Evolutionary conservation across 2,888 invertebrate species (phyloP), one percentile per base, ranked within the genome.

Genomic region (Eubasilissa splendida): DNA sequence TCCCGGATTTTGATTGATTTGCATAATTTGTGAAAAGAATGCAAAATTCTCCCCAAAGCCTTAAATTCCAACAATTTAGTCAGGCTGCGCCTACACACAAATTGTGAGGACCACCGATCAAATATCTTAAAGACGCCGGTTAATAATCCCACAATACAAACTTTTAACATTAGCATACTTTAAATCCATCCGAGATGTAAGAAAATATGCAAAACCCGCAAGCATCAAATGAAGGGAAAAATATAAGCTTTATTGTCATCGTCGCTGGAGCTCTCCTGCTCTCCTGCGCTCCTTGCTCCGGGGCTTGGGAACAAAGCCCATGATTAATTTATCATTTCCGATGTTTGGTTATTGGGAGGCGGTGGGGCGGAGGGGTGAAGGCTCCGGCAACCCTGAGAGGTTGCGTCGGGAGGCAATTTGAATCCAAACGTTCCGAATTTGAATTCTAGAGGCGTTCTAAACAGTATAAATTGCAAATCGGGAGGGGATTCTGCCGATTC

Each of bases 211-310:
- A 80, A 80, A 80, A 63, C 80, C 73, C 66, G 22, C 53, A 59
- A 56, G 80, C 80, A 68, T 11, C 76, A 59, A 59, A 59, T 70
- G 75, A 80, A 76, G 68, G 70, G 75, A 80, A 80, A 77, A 70
- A 80, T 80, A 80, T 80, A 80, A 80, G 80, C 80, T 80, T 80
- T 77, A 80, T 80, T 80, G 80, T 80, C 73, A 63, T 70, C 63
- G 58, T 65, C 76, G 73, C 68, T 56, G 76, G 50, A 76, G 74
- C 76, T 54, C 56, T 22, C 22, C 22, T 22, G 22, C 22, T 22
- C 22, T 22, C 22, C 22, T 22, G 33, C 42, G 4, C 42, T 42
- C 71, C 56, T 59, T 54, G 74, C 50, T 71, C 77, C 53, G 54
- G 54, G 52, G 60, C 59, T 77, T 68, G 9, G 14, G 50, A 53